These are phyloP conservation scores for Drosophila prolongata DNA, from an alignment of 2,888 invertebrate genomes.

Conservation along the genomic window DNA sequence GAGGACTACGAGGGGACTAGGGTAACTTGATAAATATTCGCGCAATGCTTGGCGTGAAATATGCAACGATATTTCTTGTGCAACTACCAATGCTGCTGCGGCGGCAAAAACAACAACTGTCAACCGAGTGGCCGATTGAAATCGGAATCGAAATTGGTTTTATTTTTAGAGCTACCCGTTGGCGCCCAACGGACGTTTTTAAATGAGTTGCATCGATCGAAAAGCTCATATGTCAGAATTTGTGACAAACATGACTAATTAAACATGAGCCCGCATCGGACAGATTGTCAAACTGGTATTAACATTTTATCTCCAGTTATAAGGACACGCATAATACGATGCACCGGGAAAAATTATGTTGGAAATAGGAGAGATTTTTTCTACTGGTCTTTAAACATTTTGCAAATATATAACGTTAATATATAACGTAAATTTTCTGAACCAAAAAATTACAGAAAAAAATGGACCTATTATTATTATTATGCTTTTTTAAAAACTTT, in stretches of 20 bases:
- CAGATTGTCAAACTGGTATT: constrained; percentile 65
- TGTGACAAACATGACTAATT: constrained; percentile 69
- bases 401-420: no score
- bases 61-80: constrained; percentile 51
- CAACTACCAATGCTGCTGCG: constrained; percentile 25
- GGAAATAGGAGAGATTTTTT: no score
- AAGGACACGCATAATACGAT: constrained; percentile 47
- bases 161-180: constrained; percentile 23
- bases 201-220: constrained; percentile 58
- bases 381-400: no score
- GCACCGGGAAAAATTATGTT: constrained; percentile 13
- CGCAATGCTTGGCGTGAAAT: constrained; percentile 45
- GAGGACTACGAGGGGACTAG: constrained; percentile 19
- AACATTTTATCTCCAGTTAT: constrained; percentile 51
- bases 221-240: constrained; percentile 59
- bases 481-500: neutral
- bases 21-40: constrained; percentile 53
- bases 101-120: constrained; percentile 31
- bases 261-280: constrained; percentile 47
- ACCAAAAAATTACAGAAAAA: neutral
- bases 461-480: no score
- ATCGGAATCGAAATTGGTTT: constrained; percentile 38
- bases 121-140: constrained; percentile 33
- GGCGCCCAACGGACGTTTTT: constrained; percentile 13
- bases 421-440: neutral